Conservation (phyloP, 2,888 invertebrate species). For the Diploptera punctata region DNA sequence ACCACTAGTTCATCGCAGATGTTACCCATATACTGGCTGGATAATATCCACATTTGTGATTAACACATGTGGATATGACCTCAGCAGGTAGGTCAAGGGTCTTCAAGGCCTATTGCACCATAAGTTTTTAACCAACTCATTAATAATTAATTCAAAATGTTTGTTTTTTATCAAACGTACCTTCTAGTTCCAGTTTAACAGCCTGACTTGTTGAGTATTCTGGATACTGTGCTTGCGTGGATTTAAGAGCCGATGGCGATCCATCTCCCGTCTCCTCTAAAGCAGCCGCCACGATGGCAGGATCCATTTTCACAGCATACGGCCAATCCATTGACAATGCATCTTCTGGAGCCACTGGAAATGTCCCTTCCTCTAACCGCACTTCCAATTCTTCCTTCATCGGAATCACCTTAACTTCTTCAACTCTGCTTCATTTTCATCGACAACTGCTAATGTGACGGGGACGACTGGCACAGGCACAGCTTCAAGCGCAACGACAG, state of each 20-base stretch:
- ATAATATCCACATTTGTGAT: too few species aligned
- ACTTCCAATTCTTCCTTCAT: conserved; percentile 68
- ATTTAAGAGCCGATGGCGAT: conserved; percentile 37
- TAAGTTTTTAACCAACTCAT: too few species aligned
- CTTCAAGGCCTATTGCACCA: too few species aligned
- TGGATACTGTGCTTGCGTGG: conserved; percentile 48
- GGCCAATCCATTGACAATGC: conserved; percentile 52
- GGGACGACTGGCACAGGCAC: conserved; percentile 46
- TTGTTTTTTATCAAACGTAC: too few species aligned
- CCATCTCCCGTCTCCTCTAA: conserved; percentile 51
- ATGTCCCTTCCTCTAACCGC: conserved; percentile 58
- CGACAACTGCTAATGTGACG: conserved; percentile 49
- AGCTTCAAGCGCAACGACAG: conserved; percentile 53
- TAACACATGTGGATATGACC: too few species aligned
- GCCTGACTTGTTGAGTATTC: conserved; percentile 54
- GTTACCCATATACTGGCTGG: too few species aligned
- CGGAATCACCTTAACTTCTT: conserved; percentile 53
- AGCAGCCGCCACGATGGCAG: conserved; percentile 51
- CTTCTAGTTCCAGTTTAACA: conserved; percentile 62
- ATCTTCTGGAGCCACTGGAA: conserved; percentile 52
- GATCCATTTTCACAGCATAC: conserved; percentile 58
- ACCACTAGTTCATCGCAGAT: too few species aligned
- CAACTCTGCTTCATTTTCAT: conserved; percentile 51
- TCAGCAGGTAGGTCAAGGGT: too few species aligned
- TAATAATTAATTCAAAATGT: too few species aligned